These are phyloP conservation scores for Panopea generosa DNA, from an alignment of 2,888 invertebrate species.

Conservation along the genomic window DNA sequence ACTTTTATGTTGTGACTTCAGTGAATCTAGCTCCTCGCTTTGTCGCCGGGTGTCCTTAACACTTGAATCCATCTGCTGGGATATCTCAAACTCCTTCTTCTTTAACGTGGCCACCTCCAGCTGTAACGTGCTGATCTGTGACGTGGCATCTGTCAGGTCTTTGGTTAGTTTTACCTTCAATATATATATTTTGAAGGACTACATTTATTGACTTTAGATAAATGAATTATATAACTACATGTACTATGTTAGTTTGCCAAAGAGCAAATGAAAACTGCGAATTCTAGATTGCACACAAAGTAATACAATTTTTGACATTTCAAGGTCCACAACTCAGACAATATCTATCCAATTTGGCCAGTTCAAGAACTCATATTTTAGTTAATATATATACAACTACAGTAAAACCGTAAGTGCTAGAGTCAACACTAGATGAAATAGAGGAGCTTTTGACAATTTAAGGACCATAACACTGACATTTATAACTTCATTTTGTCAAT, in stretches of 20 bases:
- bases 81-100: slow-evolving; percentile 79
- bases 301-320: no score
- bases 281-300: no score
- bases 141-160: slow-evolving; percentile 73
- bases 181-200: background rate
- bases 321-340: no score
- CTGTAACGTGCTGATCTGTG: slow-evolving; percentile 79
- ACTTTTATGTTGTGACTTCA: slow-evolving; percentile 75
- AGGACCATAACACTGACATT: no score
- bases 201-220: background rate
- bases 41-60: slow-evolving; percentile 61
- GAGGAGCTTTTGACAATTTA: no score
- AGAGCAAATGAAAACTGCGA: no score
- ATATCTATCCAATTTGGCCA: no score
- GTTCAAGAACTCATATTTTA: no score
- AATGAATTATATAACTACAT: background rate
- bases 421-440: no score
- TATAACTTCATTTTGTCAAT: no score
- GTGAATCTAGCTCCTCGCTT: slow-evolving; percentile 73
- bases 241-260: background rate
- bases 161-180: slow-evolving; percentile 50
- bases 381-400: no score
- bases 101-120: slow-evolving; percentile 76
- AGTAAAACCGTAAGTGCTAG: no score
- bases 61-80: slow-evolving; percentile 74